Evolutionary conservation across 2,113 vertebrate species (phyloP).

Genomic region (Bubo scandiacus): DNA sequence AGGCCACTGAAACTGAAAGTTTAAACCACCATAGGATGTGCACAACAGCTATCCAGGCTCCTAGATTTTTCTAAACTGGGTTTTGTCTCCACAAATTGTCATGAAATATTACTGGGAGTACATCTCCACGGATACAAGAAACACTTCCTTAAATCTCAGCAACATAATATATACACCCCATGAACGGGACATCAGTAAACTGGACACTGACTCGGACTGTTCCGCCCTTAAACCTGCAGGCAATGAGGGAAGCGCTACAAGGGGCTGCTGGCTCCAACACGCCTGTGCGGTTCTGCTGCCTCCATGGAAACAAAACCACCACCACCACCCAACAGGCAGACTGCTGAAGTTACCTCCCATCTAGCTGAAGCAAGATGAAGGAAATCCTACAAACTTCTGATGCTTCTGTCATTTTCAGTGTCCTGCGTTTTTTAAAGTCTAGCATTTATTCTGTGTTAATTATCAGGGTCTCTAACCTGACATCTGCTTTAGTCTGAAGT

Average conservation of each 20-base stretch:
- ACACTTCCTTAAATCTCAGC: background rate
- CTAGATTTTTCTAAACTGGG: background rate
- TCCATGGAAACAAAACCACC: background rate
- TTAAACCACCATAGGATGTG: accelerated
- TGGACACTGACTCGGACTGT: too few relatives aligned
- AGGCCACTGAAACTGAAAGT: background rate
- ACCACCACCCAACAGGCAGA: background rate
- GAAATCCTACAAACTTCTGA: background rate
- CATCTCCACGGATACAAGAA: background rate
- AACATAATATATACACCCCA: background rate
- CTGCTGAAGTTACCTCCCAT: background rate
- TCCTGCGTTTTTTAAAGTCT: background rate
- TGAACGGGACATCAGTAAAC: background rate
- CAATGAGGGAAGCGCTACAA: background rate
- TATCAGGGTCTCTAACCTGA: too few relatives aligned
- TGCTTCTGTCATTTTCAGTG: background rate
- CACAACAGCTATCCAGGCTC: background rate
- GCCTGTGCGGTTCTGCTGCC: background rate
- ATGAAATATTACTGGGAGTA: background rate
- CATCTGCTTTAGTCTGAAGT: background rate
- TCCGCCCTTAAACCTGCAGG: background rate
- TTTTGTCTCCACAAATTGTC: background rate
- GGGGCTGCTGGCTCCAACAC: accelerated
- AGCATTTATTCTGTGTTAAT: background rate
- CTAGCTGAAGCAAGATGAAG: background rate